Evolutionary conservation across 2,888 invertebrate genomes (phyloP).

Genomic region (Drosophila algonquin): DNA sequence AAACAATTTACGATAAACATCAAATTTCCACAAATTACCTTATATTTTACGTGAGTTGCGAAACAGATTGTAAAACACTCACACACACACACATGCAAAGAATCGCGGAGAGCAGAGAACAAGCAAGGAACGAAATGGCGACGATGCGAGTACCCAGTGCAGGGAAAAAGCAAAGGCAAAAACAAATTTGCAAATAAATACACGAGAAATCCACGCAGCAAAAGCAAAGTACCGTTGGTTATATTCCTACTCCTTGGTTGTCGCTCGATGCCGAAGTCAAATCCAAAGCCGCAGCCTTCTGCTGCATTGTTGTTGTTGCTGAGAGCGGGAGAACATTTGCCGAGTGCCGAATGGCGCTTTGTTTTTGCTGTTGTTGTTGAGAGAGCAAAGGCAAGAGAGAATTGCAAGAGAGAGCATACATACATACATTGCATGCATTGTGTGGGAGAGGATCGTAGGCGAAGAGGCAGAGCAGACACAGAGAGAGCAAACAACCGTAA

Average conservation of each 20-base stretch:
- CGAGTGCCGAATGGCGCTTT: too few species aligned
- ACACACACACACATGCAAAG: conserved; percentile 48
- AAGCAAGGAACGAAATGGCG: background rate
- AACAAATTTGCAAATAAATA: background rate
- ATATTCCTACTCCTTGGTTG: too few species aligned
- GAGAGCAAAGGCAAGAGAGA: conserved; percentile 30
- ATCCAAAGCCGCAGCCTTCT: too few species aligned
- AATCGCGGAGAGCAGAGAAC: conserved; percentile 16
- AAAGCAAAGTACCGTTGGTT: background rate
- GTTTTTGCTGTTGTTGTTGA: conserved; percentile 1
- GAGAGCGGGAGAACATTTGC: too few species aligned
- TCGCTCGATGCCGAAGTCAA: too few species aligned
- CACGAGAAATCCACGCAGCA: background rate
- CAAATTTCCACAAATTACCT: conserved; percentile 84
- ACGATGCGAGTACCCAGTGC: background rate
- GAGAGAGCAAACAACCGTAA: too few species aligned
- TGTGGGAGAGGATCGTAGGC: too few species aligned
- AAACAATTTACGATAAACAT: conserved; percentile 84
- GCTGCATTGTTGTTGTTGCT: background rate
- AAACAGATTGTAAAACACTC: conserved; percentile 80
- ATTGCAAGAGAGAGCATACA: background rate
- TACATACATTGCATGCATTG: too few species aligned
- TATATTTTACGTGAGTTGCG: conserved; percentile 83
- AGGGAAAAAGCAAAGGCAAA: too few species aligned
- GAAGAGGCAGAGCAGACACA: too few species aligned